Percentiles rank a stretch among this genome's conserved stretches.
Conservation (phyloP, 1,140 invertebrate genomes). For the Pseudomyrmex pallidus region DNA sequence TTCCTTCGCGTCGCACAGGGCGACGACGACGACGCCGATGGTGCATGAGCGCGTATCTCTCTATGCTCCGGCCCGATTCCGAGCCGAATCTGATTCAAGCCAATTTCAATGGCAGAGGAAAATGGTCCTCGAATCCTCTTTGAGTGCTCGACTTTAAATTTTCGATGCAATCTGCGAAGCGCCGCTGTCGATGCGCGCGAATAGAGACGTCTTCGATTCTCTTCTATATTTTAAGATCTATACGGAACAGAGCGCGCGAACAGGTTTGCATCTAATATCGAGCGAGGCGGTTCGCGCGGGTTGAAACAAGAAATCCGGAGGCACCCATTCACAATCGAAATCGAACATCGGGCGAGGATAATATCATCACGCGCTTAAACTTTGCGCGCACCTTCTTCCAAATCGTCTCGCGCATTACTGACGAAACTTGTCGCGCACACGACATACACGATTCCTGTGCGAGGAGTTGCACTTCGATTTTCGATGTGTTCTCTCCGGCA, state of each 20-base stretch:
- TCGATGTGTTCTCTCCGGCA: neutral
- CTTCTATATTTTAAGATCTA: conserved; percentile 61
- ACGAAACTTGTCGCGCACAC: neutral
- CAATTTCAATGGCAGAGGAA: conserved; percentile 68
- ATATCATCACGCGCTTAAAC: too few species aligned
- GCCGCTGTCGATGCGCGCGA: neutral
- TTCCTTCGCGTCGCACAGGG: conserved; percentile 21
- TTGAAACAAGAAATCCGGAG: conserved; percentile 19
- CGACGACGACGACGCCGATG: neutral
- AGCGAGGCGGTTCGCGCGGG: neutral
- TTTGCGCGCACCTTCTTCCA: neutral
- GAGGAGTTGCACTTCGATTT: neutral
- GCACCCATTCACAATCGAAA: neutral
- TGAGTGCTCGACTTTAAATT: conserved; percentile 69
- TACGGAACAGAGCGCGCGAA: too few species aligned
- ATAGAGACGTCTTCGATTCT: neutral
- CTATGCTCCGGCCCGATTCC: conserved; percentile 33
- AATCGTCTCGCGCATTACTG: conserved; percentile 28
- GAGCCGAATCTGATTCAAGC: conserved; percentile 63
- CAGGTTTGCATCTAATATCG: conserved; percentile 40
- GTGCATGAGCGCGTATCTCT: conserved; percentile 51
- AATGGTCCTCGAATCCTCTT: conserved; percentile 62
- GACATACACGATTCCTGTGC: conserved; percentile 1
- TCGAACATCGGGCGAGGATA: too few species aligned
- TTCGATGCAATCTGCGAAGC: conserved; percentile 68